These are phyloP conservation scores for Drosophila ogumai DNA, from an alignment of 1,140 invertebrate genomes.

Conservation along the genomic window DNA sequence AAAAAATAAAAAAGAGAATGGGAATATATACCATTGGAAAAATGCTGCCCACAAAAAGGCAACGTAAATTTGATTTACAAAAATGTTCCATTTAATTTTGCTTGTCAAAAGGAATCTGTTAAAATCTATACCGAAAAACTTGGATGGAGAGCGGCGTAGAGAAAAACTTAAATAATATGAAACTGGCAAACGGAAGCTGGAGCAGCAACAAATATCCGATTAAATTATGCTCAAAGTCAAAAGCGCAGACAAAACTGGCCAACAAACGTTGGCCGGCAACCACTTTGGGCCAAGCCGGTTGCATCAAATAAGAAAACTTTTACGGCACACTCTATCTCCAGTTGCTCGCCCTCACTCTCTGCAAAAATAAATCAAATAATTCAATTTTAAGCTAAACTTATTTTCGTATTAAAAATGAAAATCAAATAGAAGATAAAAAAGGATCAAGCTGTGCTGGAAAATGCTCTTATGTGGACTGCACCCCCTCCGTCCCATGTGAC, in stretches of 20 bases:
- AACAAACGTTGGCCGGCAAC: slow-evolving; percentile 63
- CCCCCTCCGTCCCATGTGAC: slow-evolving; percentile 49
- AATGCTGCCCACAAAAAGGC: slow-evolving; percentile 12
- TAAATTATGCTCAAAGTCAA: slow-evolving; percentile 83
- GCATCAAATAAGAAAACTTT: slow-evolving; percentile 76
- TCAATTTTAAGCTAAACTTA: slow-evolving; percentile 84
- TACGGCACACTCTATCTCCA: slow-evolving; percentile 45
- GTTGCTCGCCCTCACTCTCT: slow-evolving; percentile 22
- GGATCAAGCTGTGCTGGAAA: slow-evolving; percentile 76
- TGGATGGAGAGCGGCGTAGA: slow-evolving; percentile 5
- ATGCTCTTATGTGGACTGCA: slow-evolving; percentile 50
- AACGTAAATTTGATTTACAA: slow-evolving; percentile 59
- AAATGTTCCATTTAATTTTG: slow-evolving; percentile 60
- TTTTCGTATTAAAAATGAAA: slow-evolving; percentile 84
- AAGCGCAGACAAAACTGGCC: slow-evolving; percentile 76
- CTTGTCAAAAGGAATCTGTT: slow-evolving; percentile 60
- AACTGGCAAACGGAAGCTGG: slow-evolving; percentile 55
- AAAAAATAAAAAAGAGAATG: background rate
- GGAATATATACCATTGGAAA: slow-evolving; percentile 1
- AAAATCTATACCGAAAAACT: slow-evolving; percentile 45
- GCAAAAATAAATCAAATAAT: slow-evolving; percentile 82
- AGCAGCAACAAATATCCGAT: slow-evolving; percentile 76
- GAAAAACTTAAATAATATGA: slow-evolving; percentile 75
- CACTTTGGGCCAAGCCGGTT: slow-evolving; percentile 54
- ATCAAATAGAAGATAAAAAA: slow-evolving; percentile 84